Base-by-base conservation (phyloP, 2,797 vertebrate species). In the Dermochelys coriacea region DNA sequence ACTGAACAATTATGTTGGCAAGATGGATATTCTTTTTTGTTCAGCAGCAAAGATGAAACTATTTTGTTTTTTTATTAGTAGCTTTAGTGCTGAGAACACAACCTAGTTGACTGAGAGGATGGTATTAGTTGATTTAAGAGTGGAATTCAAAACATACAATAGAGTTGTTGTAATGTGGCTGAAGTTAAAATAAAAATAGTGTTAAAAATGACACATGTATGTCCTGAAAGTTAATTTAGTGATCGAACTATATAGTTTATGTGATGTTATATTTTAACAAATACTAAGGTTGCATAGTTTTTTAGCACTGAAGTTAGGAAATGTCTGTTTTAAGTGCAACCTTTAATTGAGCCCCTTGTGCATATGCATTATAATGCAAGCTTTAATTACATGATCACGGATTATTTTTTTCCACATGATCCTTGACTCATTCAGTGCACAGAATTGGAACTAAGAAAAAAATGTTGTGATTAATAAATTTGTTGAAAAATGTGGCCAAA, bases 1-100 rank as follows among this genome's bases (percentile, higher is more conserved):
- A 55, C 94, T 88, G 94, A 83, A 77, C 77, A 59, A 83, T 95
- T 97, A 95, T 27, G 0, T 94, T 96, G 93, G 93, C 95, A 94
- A 37, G 91, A 80, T 92, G 90, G 95, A 93, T 52, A 59, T 94
- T 97, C 95, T 79, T 95, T 29, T 92, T 97, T 77, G 45, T 47
- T 96, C 83, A 79, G 86, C 80, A 94, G 88, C 88, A 92, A 83
- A 87, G 80, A 90, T 92, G 6, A 50, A 75, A 84, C 94, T 92
- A 47, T 49, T 92, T 95, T 61, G 85, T 29, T 77, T 27, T 27
- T 49, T 31, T 93, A 27, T 91, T 96, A 86, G 88, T 71, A 86
- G 77, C 74, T 31, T 82, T 64, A 75, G 29, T 88, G 74, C 94
- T 85, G 75, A 31, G 84, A 89, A 83, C 68, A 81, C n/a, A 91